Conservation (phyloP, 2,888 invertebrate genomes). For the Caenorhabditis sp. region DNA sequence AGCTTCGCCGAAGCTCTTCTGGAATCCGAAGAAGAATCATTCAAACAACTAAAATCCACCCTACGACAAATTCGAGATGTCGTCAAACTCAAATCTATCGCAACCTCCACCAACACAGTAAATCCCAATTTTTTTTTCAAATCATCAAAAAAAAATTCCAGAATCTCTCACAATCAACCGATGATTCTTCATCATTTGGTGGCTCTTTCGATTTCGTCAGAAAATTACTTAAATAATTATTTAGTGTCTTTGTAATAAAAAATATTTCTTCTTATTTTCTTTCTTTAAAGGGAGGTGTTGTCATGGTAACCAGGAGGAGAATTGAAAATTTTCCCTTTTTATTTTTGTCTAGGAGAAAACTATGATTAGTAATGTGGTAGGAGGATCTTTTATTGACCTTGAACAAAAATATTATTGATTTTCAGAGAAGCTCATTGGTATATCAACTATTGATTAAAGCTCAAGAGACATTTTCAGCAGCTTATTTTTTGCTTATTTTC, state of each 20-base stretch:
- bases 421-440: slow-evolving; percentile 37
- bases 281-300: slow-evolving; percentile 3
- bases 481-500: slow-evolving; percentile 33
- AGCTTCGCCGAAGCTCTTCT: slow-evolving; percentile 29
- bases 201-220: slow-evolving; percentile 1
- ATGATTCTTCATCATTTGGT: neutral
- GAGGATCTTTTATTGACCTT: neutral
- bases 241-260: slow-evolving; percentile 4
- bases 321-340: neutral
- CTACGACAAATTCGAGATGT: slow-evolving; percentile 29
- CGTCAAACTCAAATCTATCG: slow-evolving; percentile 19
- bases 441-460: slow-evolving; percentile 38
- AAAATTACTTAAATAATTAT: neutral
- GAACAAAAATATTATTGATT: neutral
- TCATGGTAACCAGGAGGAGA: slow-evolving; percentile 10
- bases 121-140: too few relatives aligned
- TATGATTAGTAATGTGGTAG: slow-evolving; percentile 3
- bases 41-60: slow-evolving; percentile 28
- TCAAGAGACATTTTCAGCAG: slow-evolving; percentile 34
- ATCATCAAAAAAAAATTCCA: too few relatives aligned
- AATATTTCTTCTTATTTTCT: slow-evolving; percentile 9
- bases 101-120: too few relatives aligned
- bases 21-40: slow-evolving; percentile 32
- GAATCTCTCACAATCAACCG: neutral
- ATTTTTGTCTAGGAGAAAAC: neutral